phyloP scores from a whole-genome alignment of 2,797 vertebrate species.

The Tarsius wallacei region DNA sequence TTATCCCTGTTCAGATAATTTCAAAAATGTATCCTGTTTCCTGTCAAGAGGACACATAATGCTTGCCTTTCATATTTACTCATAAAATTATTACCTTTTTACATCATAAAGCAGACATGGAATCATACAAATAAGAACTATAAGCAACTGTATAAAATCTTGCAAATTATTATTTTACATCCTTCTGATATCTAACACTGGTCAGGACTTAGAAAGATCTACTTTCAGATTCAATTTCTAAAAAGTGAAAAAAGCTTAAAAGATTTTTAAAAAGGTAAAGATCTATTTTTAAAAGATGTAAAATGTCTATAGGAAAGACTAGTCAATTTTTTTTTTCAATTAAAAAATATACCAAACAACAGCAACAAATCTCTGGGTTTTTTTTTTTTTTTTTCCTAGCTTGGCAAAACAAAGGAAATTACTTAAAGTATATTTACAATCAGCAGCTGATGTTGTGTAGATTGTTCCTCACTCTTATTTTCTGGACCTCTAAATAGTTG shows the following conservation, averaged over 20 bases:
- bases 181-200: not conserved
- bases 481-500: not conserved
- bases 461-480: not conserved
- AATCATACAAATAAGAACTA: constrained; percentile 7
- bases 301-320: constrained; percentile 23
- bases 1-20: not conserved
- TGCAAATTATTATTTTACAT: constrained; percentile 21
- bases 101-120: not conserved
- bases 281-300: constrained; percentile 42
- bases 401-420: not conserved
- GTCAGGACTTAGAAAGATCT: not conserved
- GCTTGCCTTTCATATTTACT: constrained; percentile 2
- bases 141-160: not conserved
- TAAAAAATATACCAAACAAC: not conserved
- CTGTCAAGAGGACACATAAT: not conserved
- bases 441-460: not conserved
- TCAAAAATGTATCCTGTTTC: constrained; percentile 3
- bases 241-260: not conserved
- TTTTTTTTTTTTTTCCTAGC: not conserved
- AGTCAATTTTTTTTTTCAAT: not conserved
- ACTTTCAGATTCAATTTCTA: not conserved
- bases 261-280: not conserved
- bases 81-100: not conserved
- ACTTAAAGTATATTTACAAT: not conserved
- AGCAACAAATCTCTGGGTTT: not conserved